These are phyloP conservation scores for Parnassius apollo DNA, from an alignment of 2,888 invertebrate genomes.

Conservation along the genomic window DNA sequence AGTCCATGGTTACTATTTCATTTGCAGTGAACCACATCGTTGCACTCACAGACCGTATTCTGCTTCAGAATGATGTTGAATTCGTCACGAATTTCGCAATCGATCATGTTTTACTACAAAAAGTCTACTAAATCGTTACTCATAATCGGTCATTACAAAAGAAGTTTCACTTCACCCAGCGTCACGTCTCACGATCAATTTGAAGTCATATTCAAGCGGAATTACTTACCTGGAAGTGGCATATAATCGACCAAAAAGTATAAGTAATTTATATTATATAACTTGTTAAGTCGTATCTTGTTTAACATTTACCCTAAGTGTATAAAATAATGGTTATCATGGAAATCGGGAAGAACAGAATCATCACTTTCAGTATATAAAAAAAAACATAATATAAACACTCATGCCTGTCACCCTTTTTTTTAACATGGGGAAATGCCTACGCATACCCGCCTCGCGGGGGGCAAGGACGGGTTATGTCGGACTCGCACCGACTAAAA, in stretches of 20 bases:
- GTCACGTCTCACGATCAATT: constrained; percentile 74
- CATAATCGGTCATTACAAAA: constrained; percentile 67
- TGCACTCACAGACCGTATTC: constrained; percentile 18
- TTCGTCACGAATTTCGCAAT: constrained; percentile 47
- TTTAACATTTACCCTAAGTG: too few relatives aligned
- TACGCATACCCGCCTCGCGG: too few relatives aligned
- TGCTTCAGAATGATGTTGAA: constrained; percentile 25
- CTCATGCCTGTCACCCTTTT: too few relatives aligned
- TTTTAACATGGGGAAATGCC: too few relatives aligned
- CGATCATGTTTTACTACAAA: constrained; percentile 37
- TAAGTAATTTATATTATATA: too few relatives aligned
- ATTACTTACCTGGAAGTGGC: constrained; percentile 26
- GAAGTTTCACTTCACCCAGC: constrained; percentile 71
- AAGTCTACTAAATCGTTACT: constrained; percentile 46
- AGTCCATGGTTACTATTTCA: constrained; percentile 1
- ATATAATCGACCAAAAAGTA: background rate
- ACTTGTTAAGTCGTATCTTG: too few relatives aligned
- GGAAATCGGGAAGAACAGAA: too few relatives aligned
- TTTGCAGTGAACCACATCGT: constrained; percentile 14
- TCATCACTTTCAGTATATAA: too few relatives aligned
- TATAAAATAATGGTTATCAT: too few relatives aligned
- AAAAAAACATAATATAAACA: too few relatives aligned
- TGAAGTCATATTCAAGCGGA: constrained; percentile 53
- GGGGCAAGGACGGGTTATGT: too few relatives aligned
- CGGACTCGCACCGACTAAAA: too few relatives aligned